Conservation (phyloP, 2,888 invertebrate genomes). For the Xanthia togata region DNA sequence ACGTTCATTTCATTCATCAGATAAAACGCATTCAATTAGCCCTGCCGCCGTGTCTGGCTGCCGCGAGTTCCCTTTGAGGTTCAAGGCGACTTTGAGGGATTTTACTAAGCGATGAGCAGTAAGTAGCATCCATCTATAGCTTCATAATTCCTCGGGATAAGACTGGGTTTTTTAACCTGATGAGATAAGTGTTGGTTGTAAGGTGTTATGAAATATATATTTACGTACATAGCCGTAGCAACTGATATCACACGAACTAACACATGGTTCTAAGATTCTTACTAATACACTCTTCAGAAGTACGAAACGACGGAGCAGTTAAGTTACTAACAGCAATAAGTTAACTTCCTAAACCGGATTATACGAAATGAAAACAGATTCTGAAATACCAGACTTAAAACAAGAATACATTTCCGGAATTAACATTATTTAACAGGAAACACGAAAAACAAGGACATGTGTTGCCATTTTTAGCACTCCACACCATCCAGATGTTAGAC, state of each 20-base stretch:
- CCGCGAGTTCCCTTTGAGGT: background rate
- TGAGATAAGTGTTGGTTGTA: too few relatives aligned
- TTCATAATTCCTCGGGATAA: background rate
- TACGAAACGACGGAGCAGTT: background rate
- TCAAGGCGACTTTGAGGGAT: background rate
- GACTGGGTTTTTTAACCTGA: background rate
- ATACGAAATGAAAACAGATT: constrained; percentile 41
- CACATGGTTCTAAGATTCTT: background rate
- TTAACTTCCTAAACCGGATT: constrained; percentile 21
- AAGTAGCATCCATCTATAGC: background rate
- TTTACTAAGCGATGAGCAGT: background rate
- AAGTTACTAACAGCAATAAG: constrained; percentile 11
- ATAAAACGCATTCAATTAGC: constrained; percentile 4
- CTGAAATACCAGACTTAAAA: constrained; percentile 20
- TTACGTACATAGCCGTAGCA: background rate
- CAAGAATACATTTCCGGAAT: constrained; percentile 36
- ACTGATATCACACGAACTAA: background rate
- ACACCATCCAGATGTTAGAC: background rate
- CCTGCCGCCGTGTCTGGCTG: background rate
- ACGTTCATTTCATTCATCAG: constrained; percentile 20
- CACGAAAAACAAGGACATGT: constrained; percentile 11
- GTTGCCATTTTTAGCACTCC: constrained; percentile 21
- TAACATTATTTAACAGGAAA: constrained; percentile 36
- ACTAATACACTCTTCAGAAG: background rate
- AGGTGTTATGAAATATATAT: background rate